Evolutionary conservation across 2,797 vertebrate species (phyloP).

Genomic region (Ceryle rudis): DNA sequence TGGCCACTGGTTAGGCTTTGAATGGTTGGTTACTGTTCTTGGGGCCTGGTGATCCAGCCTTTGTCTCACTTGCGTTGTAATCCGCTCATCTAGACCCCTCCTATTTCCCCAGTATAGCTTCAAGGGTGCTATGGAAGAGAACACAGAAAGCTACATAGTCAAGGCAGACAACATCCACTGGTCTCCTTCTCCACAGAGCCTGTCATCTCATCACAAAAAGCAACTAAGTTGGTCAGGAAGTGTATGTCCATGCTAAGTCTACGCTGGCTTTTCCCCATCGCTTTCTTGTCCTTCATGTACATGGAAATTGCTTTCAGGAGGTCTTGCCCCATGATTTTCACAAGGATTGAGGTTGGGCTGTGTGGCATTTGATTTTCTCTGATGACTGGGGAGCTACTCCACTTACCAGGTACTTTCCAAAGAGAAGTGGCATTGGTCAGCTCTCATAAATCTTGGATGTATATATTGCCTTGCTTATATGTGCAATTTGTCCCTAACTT

Average conservation of each 20-base stretch:
- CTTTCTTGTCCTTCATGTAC: background rate
- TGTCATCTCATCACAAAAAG: background rate
- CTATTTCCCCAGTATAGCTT: background rate
- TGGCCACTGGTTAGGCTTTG: background rate
- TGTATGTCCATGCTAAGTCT: background rate
- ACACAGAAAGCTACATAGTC: background rate
- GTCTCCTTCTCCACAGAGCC: background rate
- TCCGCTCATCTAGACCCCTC: background rate
- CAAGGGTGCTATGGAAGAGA: background rate
- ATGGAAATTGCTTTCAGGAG: background rate
- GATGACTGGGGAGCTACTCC: background rate
- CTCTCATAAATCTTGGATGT: background rate
- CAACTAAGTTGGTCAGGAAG: background rate
- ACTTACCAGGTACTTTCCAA: background rate
- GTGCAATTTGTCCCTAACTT: background rate
- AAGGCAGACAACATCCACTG: background rate
- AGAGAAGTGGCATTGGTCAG: background rate
- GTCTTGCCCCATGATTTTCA: background rate
- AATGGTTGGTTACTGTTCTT: background rate
- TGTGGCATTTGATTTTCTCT: background rate
- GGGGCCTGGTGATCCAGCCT: fast-evolving
- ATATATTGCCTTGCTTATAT: fast-evolving
- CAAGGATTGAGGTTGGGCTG: background rate
- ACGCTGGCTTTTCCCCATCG: background rate
- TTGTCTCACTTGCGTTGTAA: background rate